phyloP scores from a whole-genome alignment of 2,113 vertebrate genomes.

The Lipotes vexillifer region DNA sequence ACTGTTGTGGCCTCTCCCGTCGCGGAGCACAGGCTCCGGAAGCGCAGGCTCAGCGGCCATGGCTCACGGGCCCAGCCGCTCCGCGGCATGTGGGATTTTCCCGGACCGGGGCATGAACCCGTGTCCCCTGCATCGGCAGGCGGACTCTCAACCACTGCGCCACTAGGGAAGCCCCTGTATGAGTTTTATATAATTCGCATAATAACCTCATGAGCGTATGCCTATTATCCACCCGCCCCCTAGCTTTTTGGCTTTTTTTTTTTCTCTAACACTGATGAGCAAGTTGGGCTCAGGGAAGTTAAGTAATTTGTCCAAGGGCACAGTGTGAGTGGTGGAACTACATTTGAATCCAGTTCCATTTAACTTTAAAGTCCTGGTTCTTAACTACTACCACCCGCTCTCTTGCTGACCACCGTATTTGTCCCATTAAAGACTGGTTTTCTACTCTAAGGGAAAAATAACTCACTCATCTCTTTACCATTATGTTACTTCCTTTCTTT shows the following conservation, averaged over 20 bases:
- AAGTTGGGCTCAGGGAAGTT: neutral
- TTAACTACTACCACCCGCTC: neutral
- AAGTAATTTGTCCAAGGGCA: neutral
- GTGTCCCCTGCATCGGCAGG: no score
- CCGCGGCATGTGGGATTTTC: no score
- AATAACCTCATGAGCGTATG: neutral
- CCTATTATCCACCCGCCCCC: neutral
- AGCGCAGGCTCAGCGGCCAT: no score
- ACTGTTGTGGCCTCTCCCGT: no score
- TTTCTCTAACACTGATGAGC: neutral
- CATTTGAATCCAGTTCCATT: neutral
- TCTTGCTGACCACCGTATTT: neutral
- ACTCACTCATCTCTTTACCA: neutral
- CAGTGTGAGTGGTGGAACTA: neutral
- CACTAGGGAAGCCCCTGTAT: no score
- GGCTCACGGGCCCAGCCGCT: no score
- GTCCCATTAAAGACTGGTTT: neutral
- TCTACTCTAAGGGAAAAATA: neutral
- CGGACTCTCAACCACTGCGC: no score
- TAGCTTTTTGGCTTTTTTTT: neutral
- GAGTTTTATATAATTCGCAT: neutral
- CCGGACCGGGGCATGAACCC: no score
- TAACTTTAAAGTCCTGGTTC: neutral
- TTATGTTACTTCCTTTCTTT: neutral
- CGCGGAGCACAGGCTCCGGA: no score